A percentile compares a stretch with the other conserved stretches of the same genome.
Conservation (phyloP, 2,113 vertebrate genomes). For the Malurus alboscapulatus region DNA sequence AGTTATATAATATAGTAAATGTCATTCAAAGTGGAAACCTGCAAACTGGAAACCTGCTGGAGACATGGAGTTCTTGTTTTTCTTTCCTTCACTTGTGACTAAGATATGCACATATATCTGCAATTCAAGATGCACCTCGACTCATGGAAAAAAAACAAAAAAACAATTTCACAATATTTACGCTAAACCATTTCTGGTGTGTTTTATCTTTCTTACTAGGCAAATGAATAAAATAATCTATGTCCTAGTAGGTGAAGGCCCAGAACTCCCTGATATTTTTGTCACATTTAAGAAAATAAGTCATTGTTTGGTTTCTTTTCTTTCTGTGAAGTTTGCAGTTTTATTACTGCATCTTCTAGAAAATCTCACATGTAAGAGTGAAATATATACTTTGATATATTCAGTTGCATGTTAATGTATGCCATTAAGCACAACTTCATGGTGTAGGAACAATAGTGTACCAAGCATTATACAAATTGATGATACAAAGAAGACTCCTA, state of each 20-base stretch:
- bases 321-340: background rate
- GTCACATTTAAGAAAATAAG: background rate
- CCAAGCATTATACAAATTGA: background rate
- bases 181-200: background rate
- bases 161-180: background rate
- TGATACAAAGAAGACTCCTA: background rate
- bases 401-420: background rate
- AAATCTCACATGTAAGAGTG: background rate
- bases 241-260: background rate
- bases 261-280: background rate
- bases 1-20: background rate
- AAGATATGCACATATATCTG: background rate
- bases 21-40: background rate
- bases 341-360: background rate
- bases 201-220: background rate
- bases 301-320: background rate
- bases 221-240: background rate
- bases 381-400: background rate
- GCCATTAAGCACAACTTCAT: background rate
- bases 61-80: background rate
- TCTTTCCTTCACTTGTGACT: background rate
- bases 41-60: background rate
- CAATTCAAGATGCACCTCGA: background rate
- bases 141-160: background rate
- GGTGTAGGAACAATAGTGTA: background rate